Conservation (phyloP, 1,140 invertebrate genomes). For the Maniola jurtina region DNA sequence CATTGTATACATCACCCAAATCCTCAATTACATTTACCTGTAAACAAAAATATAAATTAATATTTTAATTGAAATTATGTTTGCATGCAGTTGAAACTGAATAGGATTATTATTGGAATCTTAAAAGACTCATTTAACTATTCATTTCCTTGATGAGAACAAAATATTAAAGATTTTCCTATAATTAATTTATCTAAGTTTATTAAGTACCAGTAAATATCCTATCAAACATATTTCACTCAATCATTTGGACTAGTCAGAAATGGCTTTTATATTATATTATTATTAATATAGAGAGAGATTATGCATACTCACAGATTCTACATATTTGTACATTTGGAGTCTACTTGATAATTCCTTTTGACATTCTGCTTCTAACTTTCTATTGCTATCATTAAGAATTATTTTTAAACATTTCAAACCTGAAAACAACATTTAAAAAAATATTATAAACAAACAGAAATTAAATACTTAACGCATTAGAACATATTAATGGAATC, state of each 20-base stretch:
- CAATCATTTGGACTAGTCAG: too few species aligned
- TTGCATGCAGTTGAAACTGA: not conserved
- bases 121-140: not conserved
- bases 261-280: not conserved
- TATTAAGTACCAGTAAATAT: too few species aligned
- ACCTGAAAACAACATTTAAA: slow-evolving; percentile 80
- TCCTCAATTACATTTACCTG: slow-evolving; percentile 79
- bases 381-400: slow-evolving; percentile 82
- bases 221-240: too few species aligned
- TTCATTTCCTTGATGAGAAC: too few species aligned
- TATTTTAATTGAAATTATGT: slow-evolving; percentile 1
- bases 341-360: slow-evolving; percentile 88
- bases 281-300: slow-evolving; percentile 1
- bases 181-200: too few species aligned
- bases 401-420: slow-evolving; percentile 89
- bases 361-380: slow-evolving; percentile 87
- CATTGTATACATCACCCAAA: slow-evolving; percentile 84
- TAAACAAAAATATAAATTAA: slow-evolving; percentile 39
- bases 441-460: slow-evolving; percentile 7
- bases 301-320: slow-evolving; percentile 80
- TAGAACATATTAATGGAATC: too few species aligned
- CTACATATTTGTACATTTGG: slow-evolving; percentile 94
- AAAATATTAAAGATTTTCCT: too few species aligned
- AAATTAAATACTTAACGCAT: not conserved
- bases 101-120: not conserved